Evolutionary conservation across 2,888 invertebrate genomes (phyloP), one percentile per base, ranked within the genome.

Genomic region (Nomada flava): DNA sequence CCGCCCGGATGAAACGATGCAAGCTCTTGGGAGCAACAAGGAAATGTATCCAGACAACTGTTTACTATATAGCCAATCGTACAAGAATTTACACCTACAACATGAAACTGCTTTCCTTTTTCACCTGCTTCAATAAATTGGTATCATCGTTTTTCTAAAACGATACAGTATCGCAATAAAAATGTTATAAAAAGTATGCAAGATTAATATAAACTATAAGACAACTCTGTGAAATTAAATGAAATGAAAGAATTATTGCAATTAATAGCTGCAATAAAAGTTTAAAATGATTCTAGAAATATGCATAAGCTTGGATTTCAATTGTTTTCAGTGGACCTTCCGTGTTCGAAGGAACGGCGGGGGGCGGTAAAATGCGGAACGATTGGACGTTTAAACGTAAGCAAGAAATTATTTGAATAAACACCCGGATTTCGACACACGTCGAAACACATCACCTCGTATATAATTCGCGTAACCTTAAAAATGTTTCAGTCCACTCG

Each of bases 381-480:
- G n/a, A 10, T 18, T 13, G 10, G 15, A 20, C 18, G 29, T 53
- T 62, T 55, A 20, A 15, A 26, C 13, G 10, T 11, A 52, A 60
- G 78, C 42, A 62, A 29, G 11, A 71, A 67, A 72, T 62, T 67
- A 52, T 70, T 70, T 77, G 20, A 50, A 9, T 13, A 78, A 78
- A 57, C 42, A 15, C 11, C 11, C 0, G 11, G 0, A 15, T 80
- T 52, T 72, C 55, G 79, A 2, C 36, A 79, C 20, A 1, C 2
- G 5, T 1, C 3, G 20, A 47, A 47, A n/a, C 47, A 7, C 20
- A 15, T 53, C 0, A 23, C n/a, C 18, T 52, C 55, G 62, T 80
- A 80, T 80, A 80, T 67, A 80, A 80, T 47, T 52, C 72, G 60
- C 15, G 29, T 44, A 15, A 68, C 50, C 18, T 13, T 29, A 3